Conservation (phyloP, 2,888 invertebrate genomes). For the Noctua janthe region DNA sequence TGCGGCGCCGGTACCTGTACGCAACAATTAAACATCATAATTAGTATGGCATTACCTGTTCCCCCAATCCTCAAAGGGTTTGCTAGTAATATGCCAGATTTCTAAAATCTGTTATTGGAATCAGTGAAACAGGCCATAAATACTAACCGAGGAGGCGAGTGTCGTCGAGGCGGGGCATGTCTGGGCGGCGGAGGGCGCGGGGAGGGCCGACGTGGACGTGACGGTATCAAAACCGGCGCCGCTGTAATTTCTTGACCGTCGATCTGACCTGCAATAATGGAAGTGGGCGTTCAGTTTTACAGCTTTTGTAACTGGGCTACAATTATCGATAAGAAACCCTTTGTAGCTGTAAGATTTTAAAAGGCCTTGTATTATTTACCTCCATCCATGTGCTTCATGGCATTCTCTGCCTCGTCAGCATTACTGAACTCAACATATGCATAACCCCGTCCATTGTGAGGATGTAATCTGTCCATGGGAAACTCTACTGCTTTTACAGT, state of each 20-base stretch:
- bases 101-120: neutral
- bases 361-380: conserved; percentile 86
- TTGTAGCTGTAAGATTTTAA: neutral
- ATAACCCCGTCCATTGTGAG: conserved; percentile 97
- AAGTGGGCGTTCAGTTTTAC: neutral
- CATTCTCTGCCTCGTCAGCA: conserved; percentile 99
- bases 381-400: conserved; percentile 99
- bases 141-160: conserved; percentile 85
- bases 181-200: conserved; percentile 90
- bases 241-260: conserved; percentile 99
- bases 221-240: conserved; percentile 96
- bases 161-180: conserved; percentile 90
- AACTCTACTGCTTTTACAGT: conserved; percentile 97
- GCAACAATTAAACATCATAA: neutral
- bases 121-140: neutral
- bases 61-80: too few relatives aligned
- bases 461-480: conserved; percentile 96
- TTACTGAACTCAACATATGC: conserved; percentile 98
- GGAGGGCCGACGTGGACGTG: conserved; percentile 91
- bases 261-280: conserved; percentile 93
- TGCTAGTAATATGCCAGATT: neutral
- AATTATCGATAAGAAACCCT: neutral
- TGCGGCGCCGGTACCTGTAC: conserved; percentile 88
- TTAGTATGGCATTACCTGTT: neutral
- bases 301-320: neutral